Evolutionary conservation across 2,113 vertebrate species (phyloP), one percentile per base, ranked within the genome.

Genomic region (Furnarius figulus): DNA sequence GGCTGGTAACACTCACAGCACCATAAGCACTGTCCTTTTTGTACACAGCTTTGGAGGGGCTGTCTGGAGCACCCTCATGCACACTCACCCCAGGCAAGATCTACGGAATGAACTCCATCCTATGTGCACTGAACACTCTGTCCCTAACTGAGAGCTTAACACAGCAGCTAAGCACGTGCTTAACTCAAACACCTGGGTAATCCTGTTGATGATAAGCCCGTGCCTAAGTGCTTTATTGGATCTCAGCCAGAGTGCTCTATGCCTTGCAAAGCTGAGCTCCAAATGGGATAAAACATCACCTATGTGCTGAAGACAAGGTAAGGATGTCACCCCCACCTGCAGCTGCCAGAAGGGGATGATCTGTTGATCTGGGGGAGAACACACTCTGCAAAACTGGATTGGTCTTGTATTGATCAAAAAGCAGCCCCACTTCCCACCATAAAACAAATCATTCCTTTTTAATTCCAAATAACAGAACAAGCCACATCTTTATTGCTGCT

Each of bases 221-320:
- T 93, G 93, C 88, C 78, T 96, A 97, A 97, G 96, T 96, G 94
- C 95, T 96, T 97, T 96, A 55, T n/a, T 96, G 95, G 95, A 91
- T 68, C 87, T 42, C 71, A 59, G 96, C 96, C 96, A 97, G 90
- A 30, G 65, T 0, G 40, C 86, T 93, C 90, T 18, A 14, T 33
- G 74, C 86, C 93, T 93, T 37, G 88, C 94, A 82, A 92, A 94
- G 70, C 70, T 31, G 86, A 96, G 86, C 96, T 89, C 76, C 90
- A 89, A 96, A 78, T 9, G 73, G 80, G 83, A 88, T 91, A 94
- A 96, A 95, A 67, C 84, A 93, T 96, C 95, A 96, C 83, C 96
- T 82, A 87, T 56, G 87, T 4, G 84, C 52, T 62, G 70, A 77
- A 90, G 88, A 87, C 86, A 77, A 87, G 65, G 93, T 94, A 94